Evolutionary conservation across 2,888 invertebrate species (phyloP), one percentile per base, ranked within the genome.

Genomic region (Lithosia quadra): DNA sequence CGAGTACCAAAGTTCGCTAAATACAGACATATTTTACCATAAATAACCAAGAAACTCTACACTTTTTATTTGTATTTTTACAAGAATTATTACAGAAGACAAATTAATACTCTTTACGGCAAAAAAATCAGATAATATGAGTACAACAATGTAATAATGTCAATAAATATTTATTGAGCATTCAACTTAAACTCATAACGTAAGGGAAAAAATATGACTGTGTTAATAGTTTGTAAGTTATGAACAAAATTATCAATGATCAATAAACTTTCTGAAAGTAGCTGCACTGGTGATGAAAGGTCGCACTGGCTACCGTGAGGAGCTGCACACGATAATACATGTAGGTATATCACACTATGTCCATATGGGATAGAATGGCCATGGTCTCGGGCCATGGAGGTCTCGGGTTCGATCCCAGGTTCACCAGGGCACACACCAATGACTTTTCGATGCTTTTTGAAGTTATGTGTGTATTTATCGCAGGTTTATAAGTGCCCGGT

Each of bases 171-270:
- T 59, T 34, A 59, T 59, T 58, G 18, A 33, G 59, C 13, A 34
- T 34, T 55, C 28, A 39, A 24, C 24, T 63, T 53, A 53, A 53
- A 49, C 7, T 33, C 28, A 28, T 39, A 64, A 64, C 36, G 24
- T 7, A 65, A 1, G 13, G 1, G 21, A 65, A 65, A 58, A 33
- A 65, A 34, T 21, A 49, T 34, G 10, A 21, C 59, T 49, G 11
- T 49, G n/a, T 65, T 59, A 58, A 65, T 65, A 59, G 43, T 60
- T 75, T 69, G 76, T 36, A 57, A 70, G 58, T 69, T 71, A 74
- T 76, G 69, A 71, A 65, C 69, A 49, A 73, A 73, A 66, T 78
- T 78, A 76, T 73, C 69, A 65, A 74, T 76, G 73, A 77, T 78
- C 73, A 76, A 78, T 75, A 78, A 78, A 65, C 74, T 73, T 76